These are phyloP conservation scores for Rhynchotus rufescens DNA, from an alignment of 2,797 vertebrate genomes.

Conservation along the genomic window DNA sequence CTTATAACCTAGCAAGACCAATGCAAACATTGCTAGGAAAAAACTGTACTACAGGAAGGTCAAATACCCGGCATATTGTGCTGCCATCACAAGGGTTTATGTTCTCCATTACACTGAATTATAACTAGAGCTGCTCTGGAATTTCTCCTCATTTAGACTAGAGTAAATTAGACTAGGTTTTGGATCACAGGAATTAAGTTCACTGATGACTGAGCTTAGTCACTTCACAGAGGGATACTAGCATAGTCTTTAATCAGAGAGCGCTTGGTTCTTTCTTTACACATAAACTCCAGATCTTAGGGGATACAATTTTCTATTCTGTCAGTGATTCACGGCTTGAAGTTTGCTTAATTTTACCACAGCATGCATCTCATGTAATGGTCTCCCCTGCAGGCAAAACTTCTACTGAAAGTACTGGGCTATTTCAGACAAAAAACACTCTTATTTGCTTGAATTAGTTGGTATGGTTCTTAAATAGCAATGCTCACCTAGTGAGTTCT, in stretches of 20 bases:
- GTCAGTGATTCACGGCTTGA: background rate
- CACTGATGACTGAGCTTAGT: slow-evolving; percentile 11
- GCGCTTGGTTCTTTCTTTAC: background rate
- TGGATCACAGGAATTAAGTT: slow-evolving; percentile 31
- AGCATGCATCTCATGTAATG: slow-evolving; percentile 40
- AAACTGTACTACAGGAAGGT: background rate
- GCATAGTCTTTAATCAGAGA: slow-evolving; percentile 32
- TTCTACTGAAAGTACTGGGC: background rate
- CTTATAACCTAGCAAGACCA: background rate
- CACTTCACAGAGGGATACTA: slow-evolving; percentile 35
- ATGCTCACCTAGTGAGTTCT: slow-evolving; percentile 33
- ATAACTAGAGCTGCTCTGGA: background rate
- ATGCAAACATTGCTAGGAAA: background rate
- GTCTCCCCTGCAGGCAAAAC: slow-evolving; percentile 35
- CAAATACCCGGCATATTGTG: background rate
- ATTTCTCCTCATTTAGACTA: slow-evolving; percentile 37
- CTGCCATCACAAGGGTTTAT: background rate
- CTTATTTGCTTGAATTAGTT: slow-evolving; percentile 34
- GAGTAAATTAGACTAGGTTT: slow-evolving; percentile 5
- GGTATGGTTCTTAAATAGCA: slow-evolving; percentile 9
- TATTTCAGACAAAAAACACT: slow-evolving; percentile 46
- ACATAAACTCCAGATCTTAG: slow-evolving; percentile 11
- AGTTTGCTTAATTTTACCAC: slow-evolving; percentile 51
- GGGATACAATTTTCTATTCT: slow-evolving; percentile 43
- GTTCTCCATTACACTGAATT: background rate